Evolutionary conservation across 64 coral and sea anemone genomes (phyloP).

Genomic region (Montipora cactus): DNA sequence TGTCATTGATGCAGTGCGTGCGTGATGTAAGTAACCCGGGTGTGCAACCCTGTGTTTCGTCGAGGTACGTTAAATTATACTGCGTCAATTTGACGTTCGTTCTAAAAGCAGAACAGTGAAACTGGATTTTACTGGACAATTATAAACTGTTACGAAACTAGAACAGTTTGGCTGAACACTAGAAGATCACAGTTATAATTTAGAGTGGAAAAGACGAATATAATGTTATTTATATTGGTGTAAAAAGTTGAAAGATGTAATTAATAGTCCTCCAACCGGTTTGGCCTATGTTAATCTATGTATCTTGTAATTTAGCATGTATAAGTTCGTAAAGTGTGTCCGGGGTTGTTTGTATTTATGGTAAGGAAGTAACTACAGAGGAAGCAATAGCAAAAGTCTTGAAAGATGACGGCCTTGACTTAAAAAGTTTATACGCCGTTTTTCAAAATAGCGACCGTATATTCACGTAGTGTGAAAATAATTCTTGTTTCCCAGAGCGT

Average conservation of each 20-base stretch:
- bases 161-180: neutral
- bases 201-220: slow-evolving; percentile 38
- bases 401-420: neutral
- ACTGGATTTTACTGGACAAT: slow-evolving; percentile 38
- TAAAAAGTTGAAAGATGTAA: slow-evolving; percentile 55
- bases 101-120: neutral
- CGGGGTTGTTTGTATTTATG: neutral
- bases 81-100: neutral
- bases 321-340: neutral
- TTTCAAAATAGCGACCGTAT: too few species aligned
- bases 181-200: slow-evolving; percentile 28
- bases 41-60: neutral
- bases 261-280: neutral
- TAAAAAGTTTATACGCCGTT: too few species aligned
- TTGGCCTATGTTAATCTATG: neutral
- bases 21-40: neutral
- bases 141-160: neutral
- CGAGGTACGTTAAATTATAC: too few species aligned
- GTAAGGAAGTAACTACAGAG: neutral
- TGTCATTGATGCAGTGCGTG: neutral
- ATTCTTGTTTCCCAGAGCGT: too few species aligned
- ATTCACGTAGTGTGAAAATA: too few species aligned
- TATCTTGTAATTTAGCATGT: neutral
- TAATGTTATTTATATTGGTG: slow-evolving; percentile 57
- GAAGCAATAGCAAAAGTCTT: neutral